Conservation (phyloP, 2,113 vertebrate species). For the Edolisoma coerulescens region DNA sequence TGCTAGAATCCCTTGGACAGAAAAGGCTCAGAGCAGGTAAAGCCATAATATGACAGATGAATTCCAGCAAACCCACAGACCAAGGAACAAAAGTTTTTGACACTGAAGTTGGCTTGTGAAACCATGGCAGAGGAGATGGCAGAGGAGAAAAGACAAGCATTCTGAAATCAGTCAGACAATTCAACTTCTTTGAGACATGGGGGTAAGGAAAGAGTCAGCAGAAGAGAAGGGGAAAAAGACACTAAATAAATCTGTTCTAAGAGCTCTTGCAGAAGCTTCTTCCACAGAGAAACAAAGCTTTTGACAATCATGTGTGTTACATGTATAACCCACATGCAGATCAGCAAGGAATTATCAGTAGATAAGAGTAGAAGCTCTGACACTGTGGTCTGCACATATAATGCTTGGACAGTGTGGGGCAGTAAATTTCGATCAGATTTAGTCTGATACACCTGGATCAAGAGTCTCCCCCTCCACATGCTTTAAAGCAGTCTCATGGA, state of each 20-base stretch:
- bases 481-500: background rate
- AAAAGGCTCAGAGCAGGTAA: background rate
- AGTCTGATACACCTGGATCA: background rate
- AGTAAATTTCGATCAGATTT: background rate
- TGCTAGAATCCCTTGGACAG: background rate
- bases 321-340: background rate
- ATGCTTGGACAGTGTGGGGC: background rate
- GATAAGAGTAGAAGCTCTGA: background rate
- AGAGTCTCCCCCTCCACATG: background rate
- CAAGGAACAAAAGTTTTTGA: background rate
- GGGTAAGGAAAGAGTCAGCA: background rate
- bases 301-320: background rate
- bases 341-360: background rate
- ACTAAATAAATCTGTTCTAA: background rate
- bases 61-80: background rate
- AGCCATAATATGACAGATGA: accelerated
- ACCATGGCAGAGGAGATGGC: background rate
- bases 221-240: background rate
- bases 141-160: background rate
- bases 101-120: background rate
- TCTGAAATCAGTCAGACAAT: background rate
- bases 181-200: background rate
- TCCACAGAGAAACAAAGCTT: background rate
- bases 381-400: background rate
- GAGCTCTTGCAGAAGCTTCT: background rate